Evolutionary conservation across 2,888 invertebrate species (phyloP), one percentile per base, ranked within the genome.

Genomic region (Xestia ashworthii): DNA sequence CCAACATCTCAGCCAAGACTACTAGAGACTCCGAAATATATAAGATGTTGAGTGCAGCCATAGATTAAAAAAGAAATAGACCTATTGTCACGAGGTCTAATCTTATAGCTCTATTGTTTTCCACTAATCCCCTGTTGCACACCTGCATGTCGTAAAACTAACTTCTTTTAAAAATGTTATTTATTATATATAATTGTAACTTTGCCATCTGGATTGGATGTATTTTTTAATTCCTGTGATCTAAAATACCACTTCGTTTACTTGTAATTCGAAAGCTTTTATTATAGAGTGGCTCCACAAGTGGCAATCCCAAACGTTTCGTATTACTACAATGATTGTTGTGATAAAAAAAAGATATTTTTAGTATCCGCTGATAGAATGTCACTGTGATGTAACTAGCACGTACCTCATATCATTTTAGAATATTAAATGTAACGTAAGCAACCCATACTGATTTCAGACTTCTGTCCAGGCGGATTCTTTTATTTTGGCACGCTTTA

Each of bases 111-210:
- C 69, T 22, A 66, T 82, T 77, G 83, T 83, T 71, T 82, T 44
- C 9, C 19, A 25, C 22, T 90, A 91, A 91, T 91, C 91, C 81
- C 22, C 78, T 78, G 90, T 92, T 91, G 93, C 92, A 93, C 93
- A 94, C 93, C 93, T 93, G 93, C 91, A 86, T 78, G 89, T 89
- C 84, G 78, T 93, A 92, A 93, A 92, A 88, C 68, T 83, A 83
- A 84, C 77, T 81, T 76, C 79, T 80, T 87, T 74, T 82, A 71
- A 32, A 48, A 66, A 44, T 69, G 12, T 44, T 11, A 5, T 5
- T 64, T 68, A 69, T 74, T 3, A 60, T 22, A 22, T 3, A 60
- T 22, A 22, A 62, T 38, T 46, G 62, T 38, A 50, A 50, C 8
- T 25, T 55, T 19, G 19, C 3, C 9, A 44, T 77, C n/a, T 48